Base-by-base conservation (phyloP, 2,797 vertebrate species). In the Alcedo quadribrachys region DNA sequence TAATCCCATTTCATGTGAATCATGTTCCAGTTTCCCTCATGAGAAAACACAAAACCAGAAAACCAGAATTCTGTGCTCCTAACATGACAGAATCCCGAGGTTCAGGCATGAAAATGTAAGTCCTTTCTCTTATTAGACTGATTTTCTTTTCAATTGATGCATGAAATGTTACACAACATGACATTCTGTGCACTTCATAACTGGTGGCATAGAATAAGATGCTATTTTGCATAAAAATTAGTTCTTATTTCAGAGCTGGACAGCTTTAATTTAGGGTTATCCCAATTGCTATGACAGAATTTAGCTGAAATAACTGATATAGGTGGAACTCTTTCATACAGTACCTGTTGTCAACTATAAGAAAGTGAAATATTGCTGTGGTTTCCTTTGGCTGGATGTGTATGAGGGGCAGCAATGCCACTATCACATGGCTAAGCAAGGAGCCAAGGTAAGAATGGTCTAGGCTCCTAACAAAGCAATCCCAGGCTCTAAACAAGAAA, bases 341-440 rank as follows among this genome's bases (percentile, higher is more conserved):
- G 71, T 97, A 99, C 99, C 99, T 99, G 98, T 99, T 99, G 67
- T 99, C 98, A 87, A 99, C 98, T 73, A 99, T 99, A 87, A 99
- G 98, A 96, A 99, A 99, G 89, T 97, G 97, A 96, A 99, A 99
- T 76, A 99, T 98, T 24, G 98, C 97, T 28, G 99, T 98, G 2
- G 99, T 99, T 97, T 99, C 98, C 96, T 98, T 98, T 70, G 99
- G 99, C 32, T 98, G 99, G 82, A 98, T 98, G n/a, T 98, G 98
- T 91, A 99, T 98, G 50, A 99, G 98, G 5, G 99, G 99, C 67
- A 99, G 92, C n/a, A 99, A 98, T 3, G 99, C 99, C 19, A 99
- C 99, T 37, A 99, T 99, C n/a, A 99, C 98, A 46, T 99, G 99
- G 97, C 99, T 99, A 90, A 99, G 98, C 22, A 99, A 98, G 25